Evolutionary conservation across 1,140 invertebrate species (phyloP), one percentile per base, ranked within the genome.

Genomic region (Pseudomyrmex cubaensis): DNA sequence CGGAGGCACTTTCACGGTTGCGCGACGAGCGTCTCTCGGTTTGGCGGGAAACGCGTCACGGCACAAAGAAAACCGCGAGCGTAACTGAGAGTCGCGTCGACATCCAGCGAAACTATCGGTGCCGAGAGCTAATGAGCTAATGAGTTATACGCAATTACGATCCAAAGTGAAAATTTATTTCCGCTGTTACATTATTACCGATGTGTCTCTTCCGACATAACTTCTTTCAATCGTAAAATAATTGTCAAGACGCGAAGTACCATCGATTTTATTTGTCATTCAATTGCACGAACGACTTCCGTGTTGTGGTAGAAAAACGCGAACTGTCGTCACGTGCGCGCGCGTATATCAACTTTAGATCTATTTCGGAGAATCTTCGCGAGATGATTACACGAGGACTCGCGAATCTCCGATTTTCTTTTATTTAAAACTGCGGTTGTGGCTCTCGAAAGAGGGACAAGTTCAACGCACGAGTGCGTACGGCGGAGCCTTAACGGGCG

Each of bases 1-100:
- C 78, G 56, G 17, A 44, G 78, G 57, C 76, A 80, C 86, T 87
- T 87, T 87, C 86, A 82, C 86, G 82, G 22, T 54, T 56, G 56
- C 20, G 54, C 48, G 7, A 56, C 15, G 48, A 12, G 9, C 13
- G 7, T 13, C 15, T 35, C 22, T 52, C 25, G 20, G 8, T 66
- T 64, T 50, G 73, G 66, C 73, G 73, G 64, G 59, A 78, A 78
- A 84, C 82, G 12, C 25, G 5, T n/a, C 10, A 61, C 64, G 35
- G 35, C 10, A 50, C 44, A 59, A 80, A 70, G 46, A 22, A 8
- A 50, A 48, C 35, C 76, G 54, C 64, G 64, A 46, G 20, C 64
- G 10, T 57, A 59, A 59, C 22, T 57, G 12, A n/a, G 7, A 48
- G 25, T 57, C 76, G 35, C 35, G 48, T 7, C 44, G 46, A 20